Evolutionary conservation across 1,140 invertebrate genomes (phyloP).

Genomic region (Branchinecta lynchi): DNA sequence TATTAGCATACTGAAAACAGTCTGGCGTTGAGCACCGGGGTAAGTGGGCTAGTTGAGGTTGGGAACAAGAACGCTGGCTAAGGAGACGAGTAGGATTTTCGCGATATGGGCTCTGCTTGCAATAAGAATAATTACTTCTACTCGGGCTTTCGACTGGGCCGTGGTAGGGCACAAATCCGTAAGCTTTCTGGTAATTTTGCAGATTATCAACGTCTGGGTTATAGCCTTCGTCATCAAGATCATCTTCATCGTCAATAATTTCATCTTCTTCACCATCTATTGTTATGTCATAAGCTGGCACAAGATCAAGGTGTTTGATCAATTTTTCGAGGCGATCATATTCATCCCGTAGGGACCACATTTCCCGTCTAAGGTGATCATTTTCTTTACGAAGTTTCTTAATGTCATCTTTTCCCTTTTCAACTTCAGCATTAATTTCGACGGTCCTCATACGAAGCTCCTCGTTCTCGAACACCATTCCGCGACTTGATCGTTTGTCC

Average conservation of each 20-base stretch:
- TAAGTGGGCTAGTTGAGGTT: slow-evolving; percentile 11
- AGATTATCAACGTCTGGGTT: slow-evolving; percentile 25
- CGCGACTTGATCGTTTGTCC: slow-evolving; percentile 29
- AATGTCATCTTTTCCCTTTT: slow-evolving; percentile 72
- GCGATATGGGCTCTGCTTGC: not conserved
- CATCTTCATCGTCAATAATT: slow-evolving; percentile 17
- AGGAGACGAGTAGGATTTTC: not conserved
- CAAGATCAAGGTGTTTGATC: slow-evolving; percentile 38
- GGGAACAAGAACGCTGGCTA: slow-evolving; percentile 9
- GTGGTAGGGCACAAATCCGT: slow-evolving; percentile 20
- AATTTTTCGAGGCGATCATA: slow-evolving; percentile 67
- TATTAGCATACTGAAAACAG: not conserved
- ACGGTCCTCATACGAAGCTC: slow-evolving; percentile 73
- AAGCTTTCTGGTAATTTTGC: slow-evolving; percentile 26
- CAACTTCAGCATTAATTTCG: slow-evolving; percentile 81
- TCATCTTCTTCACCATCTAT: slow-evolving; percentile 14
- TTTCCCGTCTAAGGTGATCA: slow-evolving; percentile 65
- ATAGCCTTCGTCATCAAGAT: slow-evolving; percentile 21
- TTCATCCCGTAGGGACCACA: slow-evolving; percentile 68
- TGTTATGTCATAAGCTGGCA: slow-evolving; percentile 29
- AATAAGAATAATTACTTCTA: slow-evolving; percentile 1
- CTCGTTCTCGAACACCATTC: slow-evolving; percentile 56
- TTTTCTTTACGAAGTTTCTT: slow-evolving; percentile 72
- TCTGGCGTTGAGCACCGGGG: slow-evolving; percentile 11
- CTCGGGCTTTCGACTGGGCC: not conserved